A percentile compares a stretch with the other conserved stretches of the same genome.
These are phyloP conservation scores for Dasyornis broadbenti DNA, from an alignment of 2,113 vertebrate genomes.

Conservation along the genomic window DNA sequence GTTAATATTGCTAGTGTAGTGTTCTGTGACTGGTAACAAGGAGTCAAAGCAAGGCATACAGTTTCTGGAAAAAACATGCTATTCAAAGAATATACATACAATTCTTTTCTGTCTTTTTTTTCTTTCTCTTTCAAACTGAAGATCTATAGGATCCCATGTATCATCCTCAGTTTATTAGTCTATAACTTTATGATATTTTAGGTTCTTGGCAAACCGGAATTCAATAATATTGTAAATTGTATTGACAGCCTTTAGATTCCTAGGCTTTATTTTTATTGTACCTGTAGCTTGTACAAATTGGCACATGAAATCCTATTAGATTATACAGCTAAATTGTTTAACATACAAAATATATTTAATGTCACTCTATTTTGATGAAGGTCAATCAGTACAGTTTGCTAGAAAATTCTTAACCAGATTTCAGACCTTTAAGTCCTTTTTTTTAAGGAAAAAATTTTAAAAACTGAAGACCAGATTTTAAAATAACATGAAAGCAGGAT, in stretches of 20 bases:
- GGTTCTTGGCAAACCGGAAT: conserved; percentile 3
- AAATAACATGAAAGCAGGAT: neutral
- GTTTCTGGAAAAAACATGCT: neutral
- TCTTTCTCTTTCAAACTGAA: neutral
- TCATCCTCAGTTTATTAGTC: conserved; percentile 6
- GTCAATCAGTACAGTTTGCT: conserved; percentile 24
- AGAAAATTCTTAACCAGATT: neutral
- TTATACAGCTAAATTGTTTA: conserved; percentile 22
- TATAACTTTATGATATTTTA: conserved; percentile 47
- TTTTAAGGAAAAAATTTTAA: neutral
- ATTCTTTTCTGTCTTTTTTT: rapidly evolving
- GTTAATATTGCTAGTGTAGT: neutral
- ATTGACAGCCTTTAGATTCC: conserved; percentile 53
- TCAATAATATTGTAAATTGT: conserved; percentile 53
- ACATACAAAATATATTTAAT: conserved; percentile 47
- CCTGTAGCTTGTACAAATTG: conserved; percentile 50
- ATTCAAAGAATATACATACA: neutral
- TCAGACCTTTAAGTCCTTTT: neutral
- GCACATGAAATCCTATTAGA: conserved; percentile 30
- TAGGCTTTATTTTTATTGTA: conserved; percentile 61
- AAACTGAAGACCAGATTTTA: neutral
- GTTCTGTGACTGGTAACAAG: neutral
- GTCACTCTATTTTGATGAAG: conserved; percentile 47
- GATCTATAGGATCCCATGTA: neutral
- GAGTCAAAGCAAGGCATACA: neutral